Evolutionary conservation across 1,140 invertebrate species (phyloP).

Genomic region (Panonychus citri): DNA sequence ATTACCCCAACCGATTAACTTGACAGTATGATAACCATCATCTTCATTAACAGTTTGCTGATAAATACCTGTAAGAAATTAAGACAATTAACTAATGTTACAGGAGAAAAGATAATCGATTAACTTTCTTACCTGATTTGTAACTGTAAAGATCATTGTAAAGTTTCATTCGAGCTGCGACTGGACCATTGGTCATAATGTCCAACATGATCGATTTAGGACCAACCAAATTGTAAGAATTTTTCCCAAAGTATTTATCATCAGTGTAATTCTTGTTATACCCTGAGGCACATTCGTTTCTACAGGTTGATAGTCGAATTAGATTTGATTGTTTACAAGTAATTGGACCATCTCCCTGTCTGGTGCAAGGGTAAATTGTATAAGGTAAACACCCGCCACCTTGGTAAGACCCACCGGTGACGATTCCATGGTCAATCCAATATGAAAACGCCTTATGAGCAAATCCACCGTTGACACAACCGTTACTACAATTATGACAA

Average conservation of each 20-base stretch:
- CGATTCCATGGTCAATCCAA: slow-evolving; percentile 49
- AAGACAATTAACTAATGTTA: too few species aligned
- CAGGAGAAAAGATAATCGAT: too few species aligned
- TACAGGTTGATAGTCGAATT: slow-evolving; percentile 70
- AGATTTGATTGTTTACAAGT: too few species aligned
- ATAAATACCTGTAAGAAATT: too few species aligned
- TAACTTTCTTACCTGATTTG: slow-evolving; percentile 42
- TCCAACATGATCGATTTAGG: slow-evolving; percentile 46
- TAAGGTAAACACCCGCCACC: slow-evolving; percentile 51
- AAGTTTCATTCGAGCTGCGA: slow-evolving; percentile 70
- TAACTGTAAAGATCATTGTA: slow-evolving; percentile 66
- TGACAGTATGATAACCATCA: too few species aligned
- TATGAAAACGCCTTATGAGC: slow-evolving; percentile 51
- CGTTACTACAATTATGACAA: slow-evolving; percentile 43
- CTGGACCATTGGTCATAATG: slow-evolving; percentile 63
- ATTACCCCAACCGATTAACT: too few species aligned
- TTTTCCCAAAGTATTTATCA: slow-evolving; percentile 49
- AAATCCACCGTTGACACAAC: slow-evolving; percentile 50
- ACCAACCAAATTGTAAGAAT: slow-evolving; percentile 40
- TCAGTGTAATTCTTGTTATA: slow-evolving; percentile 33
- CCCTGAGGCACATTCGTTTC: slow-evolving; percentile 31
- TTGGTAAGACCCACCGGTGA: slow-evolving; percentile 52
- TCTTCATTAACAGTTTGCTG: too few species aligned
- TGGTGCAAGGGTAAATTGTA: slow-evolving; percentile 58
- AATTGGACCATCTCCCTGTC: slow-evolving; percentile 44